Percentiles rank a stretch among this genome's conserved stretches.
phyloP scores from a whole-genome alignment of 2,888 invertebrate species.

The Acrobasis consociella region DNA sequence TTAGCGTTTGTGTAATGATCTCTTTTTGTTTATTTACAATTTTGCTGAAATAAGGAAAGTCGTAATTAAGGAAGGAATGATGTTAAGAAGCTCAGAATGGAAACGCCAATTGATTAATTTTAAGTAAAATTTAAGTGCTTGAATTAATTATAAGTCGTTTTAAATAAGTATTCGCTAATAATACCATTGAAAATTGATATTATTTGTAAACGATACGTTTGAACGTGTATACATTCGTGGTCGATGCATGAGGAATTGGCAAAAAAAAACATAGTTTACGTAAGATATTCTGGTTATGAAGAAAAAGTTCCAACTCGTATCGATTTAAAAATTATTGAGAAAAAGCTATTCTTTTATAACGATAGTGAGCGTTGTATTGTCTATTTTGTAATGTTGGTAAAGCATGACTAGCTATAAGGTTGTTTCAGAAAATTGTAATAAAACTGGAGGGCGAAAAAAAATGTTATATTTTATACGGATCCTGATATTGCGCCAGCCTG shows the following conservation, averaged over 20 bases:
- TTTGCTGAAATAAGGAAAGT: constrained; percentile 70
- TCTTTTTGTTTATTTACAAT: constrained; percentile 77
- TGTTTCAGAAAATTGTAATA: constrained; percentile 83
- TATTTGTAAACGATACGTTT: constrained; percentile 64
- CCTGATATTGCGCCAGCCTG: constrained; percentile 61
- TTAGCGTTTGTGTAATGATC: constrained; percentile 65
- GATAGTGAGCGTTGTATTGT: constrained; percentile 79
- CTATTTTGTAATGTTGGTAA: constrained; percentile 76
- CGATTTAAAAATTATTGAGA: constrained; percentile 56
- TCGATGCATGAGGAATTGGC: constrained; percentile 79
- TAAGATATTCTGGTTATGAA: constrained; percentile 64
- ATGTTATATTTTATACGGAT: constrained; percentile 79
- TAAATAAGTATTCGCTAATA: constrained; percentile 56
- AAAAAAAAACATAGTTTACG: constrained; percentile 53
- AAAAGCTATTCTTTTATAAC: constrained; percentile 68
- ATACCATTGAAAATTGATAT: constrained; percentile 61
- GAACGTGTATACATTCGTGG: constrained; percentile 72
- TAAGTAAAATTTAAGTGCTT: constrained; percentile 73
- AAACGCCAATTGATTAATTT: constrained; percentile 72
- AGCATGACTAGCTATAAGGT: constrained; percentile 70
- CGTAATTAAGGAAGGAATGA: constrained; percentile 43
- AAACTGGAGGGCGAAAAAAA: constrained; percentile 69
- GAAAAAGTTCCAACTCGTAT: constrained; percentile 73
- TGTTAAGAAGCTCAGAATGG: constrained; percentile 68
- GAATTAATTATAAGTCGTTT: constrained; percentile 64